phyloP scores from a whole-genome alignment of 2,113 vertebrate species.

The Australoheros scitulus region DNA sequence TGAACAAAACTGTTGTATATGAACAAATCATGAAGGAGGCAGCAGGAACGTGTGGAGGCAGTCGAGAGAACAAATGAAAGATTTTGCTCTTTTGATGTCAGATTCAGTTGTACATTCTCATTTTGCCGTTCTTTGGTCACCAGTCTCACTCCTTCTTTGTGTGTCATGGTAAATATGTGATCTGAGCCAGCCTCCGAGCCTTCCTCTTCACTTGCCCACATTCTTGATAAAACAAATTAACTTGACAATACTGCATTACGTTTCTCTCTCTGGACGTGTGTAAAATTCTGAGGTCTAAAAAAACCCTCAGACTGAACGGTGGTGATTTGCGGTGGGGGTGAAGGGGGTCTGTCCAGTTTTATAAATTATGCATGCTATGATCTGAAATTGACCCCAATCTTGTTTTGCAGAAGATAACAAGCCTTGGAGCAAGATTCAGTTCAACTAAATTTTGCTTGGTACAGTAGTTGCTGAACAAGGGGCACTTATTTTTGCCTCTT shows the following conservation, averaged over 20 bases:
- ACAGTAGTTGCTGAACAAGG: slow-evolving; percentile 23
- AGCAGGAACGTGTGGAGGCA: too few relatives aligned
- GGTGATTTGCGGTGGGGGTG: background rate
- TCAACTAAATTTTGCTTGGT: background rate
- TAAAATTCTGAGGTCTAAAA: background rate
- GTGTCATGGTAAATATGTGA: slow-evolving; percentile 12
- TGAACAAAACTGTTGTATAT: background rate
- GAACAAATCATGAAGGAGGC: background rate
- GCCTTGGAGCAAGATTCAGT: slow-evolving; percentile 16
- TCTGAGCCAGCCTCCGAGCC: background rate
- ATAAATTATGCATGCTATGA: background rate
- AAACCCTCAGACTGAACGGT: fast-evolving
- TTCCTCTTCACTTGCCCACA: background rate
- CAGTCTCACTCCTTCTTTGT: background rate
- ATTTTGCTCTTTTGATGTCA: background rate
- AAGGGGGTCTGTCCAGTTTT: background rate
- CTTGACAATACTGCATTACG: background rate
- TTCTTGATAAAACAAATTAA: slow-evolving; percentile 10
- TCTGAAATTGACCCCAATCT: slow-evolving; percentile 14
- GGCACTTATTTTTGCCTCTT: slow-evolving; percentile 30
- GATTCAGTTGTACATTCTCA: background rate
- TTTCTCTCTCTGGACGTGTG: background rate
- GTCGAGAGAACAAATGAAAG: background rate
- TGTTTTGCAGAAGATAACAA: slow-evolving; percentile 25
- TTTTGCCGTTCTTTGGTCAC: background rate